phyloP scores from a whole-genome alignment of 1,140 invertebrate genomes.

The Drosophila auraria region DNA sequence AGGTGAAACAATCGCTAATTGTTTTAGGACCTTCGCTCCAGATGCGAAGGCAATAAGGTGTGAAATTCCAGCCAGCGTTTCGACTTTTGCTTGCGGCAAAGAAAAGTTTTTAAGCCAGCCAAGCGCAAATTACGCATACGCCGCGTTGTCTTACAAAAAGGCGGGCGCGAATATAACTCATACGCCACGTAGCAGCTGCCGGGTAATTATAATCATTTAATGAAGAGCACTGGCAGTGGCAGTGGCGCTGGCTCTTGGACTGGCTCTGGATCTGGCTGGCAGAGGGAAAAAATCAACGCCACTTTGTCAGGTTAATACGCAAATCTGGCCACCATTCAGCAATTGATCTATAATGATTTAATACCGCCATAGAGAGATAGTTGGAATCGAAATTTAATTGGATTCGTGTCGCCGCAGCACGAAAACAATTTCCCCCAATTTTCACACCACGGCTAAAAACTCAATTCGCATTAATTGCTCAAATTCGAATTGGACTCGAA shows the following conservation, averaged over 20 bases:
- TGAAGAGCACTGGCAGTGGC: conserved; percentile 37
- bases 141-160: conserved; percentile 66
- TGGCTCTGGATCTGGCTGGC: neutral
- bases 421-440: conserved; percentile 35
- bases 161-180: conserved; percentile 58
- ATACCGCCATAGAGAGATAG: conserved; percentile 4
- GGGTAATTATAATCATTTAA: conserved; percentile 75
- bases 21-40: conserved; percentile 65
- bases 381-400: conserved; percentile 27
- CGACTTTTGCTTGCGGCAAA: conserved; percentile 16
- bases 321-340: conserved; percentile 16
- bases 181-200: conserved; percentile 56
- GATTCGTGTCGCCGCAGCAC: neutral
- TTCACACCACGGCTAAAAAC: conserved; percentile 65
- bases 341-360: conserved; percentile 50
- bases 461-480: conserved; percentile 38
- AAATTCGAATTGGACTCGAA: no score
- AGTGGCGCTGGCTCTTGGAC: neutral
- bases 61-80: conserved; percentile 71
- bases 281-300: neutral
- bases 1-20: conserved; percentile 63
- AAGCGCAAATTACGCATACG: conserved; percentile 71
- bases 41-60: conserved; percentile 70
- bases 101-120: conserved; percentile 61
- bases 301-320: conserved; percentile 7